Base-by-base conservation (phyloP, 2,888 invertebrate species). In the Xestia c-nigrum region DNA sequence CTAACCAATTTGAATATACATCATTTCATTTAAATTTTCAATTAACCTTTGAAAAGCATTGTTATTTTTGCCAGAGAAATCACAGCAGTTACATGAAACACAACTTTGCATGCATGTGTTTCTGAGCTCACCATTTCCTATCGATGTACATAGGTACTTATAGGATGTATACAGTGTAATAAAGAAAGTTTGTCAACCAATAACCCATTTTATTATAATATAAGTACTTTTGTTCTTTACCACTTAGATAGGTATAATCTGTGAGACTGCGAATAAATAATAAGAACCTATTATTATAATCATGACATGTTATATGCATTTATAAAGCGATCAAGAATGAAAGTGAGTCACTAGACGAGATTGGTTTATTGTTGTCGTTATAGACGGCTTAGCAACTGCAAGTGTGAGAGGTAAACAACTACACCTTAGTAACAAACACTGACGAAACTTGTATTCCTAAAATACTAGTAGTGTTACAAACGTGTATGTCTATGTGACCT, bases 1-100 rank as follows among this genome's bases (percentile, higher is more conserved):
- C 74, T 65, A 78, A 68, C 83, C 76, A 80, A 72, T 78, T 77
- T 68, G 72, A 61, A 78, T 80, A 69, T 69, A 65, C 21, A 83
- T 72, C n/a, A 72, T 72, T 64, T 55, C 12, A n/a, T 12, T 12
- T 57, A 24, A 50, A 50, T 19, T 5, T 47, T 16, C 10, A n/a
- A 80, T 47, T 40, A 47, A 40, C 5, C 19, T 19, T 63, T 63
- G 16, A 69, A 77, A 78, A 59, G n/a, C 31, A 50, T 69, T 69
- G 43, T 59, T 52, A 47, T 50, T 78, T 79, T 50, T 10, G 19
- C 1, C 19, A 3, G 14, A 40, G 31, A 68, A 68, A 57, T 43
- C 4, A 55, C 12, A 72, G 40, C 12, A 21, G 24, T 57, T 57
- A 57, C 52, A 3, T 40, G 5, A 9, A 46, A 10, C 1, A 1